Percentiles rank a stretch among this genome's conserved stretches.
Conservation (phyloP, 1,140 invertebrate species). For the Liolophura sinensis region DNA sequence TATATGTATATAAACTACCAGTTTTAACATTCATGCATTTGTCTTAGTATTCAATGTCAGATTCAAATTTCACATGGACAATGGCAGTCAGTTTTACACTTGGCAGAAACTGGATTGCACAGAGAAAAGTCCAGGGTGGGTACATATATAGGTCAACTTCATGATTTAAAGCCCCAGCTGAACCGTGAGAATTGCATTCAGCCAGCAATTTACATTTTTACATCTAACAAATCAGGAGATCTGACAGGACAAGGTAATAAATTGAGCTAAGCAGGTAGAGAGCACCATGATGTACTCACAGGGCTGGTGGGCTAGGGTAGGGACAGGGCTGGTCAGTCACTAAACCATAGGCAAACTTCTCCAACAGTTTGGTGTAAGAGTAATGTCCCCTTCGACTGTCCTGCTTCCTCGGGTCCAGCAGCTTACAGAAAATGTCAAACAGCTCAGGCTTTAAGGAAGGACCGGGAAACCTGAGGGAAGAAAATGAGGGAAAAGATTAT, state of each 20-base stretch:
- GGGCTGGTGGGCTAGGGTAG: constrained; percentile 15
- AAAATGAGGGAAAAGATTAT: constrained; percentile 1
- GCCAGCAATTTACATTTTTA: background rate
- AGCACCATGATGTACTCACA: constrained; percentile 21
- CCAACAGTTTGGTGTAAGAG: constrained; percentile 28
- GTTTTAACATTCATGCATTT: no score
- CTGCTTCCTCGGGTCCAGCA: constrained; percentile 38
- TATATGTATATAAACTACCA: no score
- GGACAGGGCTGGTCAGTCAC: constrained; percentile 36
- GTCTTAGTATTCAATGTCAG: no score
- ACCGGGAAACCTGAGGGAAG: constrained; percentile 4
- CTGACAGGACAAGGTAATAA: background rate
- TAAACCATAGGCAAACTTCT: constrained; percentile 41
- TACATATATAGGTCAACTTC: no score
- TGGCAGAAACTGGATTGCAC: no score
- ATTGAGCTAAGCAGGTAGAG: background rate
- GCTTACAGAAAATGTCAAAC: constrained; percentile 38
- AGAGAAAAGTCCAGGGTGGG: no score
- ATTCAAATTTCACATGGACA: no score
- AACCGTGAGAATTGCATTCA: background rate
- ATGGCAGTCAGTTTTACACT: no score
- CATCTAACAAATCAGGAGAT: no score
- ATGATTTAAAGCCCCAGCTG: no score
- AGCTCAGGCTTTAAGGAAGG: constrained; percentile 16
- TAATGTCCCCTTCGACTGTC: constrained; percentile 41